A percentile compares a stretch with the other conserved stretches of the same genome.
phyloP scores from a whole-genome alignment of 1,140 invertebrate species.

The Trachymyrmex cornetzi region DNA sequence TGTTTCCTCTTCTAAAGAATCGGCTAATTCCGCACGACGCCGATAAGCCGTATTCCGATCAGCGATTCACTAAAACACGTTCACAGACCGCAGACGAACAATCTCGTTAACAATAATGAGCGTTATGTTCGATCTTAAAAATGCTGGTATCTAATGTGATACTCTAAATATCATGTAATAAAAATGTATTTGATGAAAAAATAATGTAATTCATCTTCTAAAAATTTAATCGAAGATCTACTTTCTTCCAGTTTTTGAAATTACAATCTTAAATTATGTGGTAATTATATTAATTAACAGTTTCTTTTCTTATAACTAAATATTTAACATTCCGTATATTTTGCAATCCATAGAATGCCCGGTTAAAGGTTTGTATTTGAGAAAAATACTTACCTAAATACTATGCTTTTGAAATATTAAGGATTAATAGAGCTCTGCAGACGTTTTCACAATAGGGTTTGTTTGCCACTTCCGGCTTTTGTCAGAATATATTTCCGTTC shows the following conservation, averaged over 20 bases:
- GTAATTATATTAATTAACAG: too few relatives aligned
- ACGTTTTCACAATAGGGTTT: too few relatives aligned
- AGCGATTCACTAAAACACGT: not conserved
- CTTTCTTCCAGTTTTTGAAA: not conserved
- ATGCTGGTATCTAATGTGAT: not conserved
- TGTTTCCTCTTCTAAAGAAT: not conserved
- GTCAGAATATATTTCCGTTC: too few relatives aligned
- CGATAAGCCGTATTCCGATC: slow-evolving; percentile 13
- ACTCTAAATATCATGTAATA: not conserved
- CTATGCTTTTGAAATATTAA: too few relatives aligned
- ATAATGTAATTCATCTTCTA: not conserved
- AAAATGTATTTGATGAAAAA: not conserved
- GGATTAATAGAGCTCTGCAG: too few relatives aligned
- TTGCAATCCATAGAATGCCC: too few relatives aligned
- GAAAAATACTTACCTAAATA: too few relatives aligned
- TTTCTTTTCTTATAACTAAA: too few relatives aligned
- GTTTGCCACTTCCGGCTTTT: too few relatives aligned
- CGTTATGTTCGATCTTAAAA: not conserved
- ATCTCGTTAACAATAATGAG: not conserved
- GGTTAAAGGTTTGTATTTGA: too few relatives aligned
- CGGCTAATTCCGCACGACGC: slow-evolving; percentile 5
- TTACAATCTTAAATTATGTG: not conserved
- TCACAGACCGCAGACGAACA: not conserved
- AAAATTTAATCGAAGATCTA: not conserved
- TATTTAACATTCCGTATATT: too few relatives aligned